Evolutionary conservation across 2,888 invertebrate genomes (phyloP), one percentile per base, ranked within the genome.

Genomic region (Neuroscelio doddi): DNA sequence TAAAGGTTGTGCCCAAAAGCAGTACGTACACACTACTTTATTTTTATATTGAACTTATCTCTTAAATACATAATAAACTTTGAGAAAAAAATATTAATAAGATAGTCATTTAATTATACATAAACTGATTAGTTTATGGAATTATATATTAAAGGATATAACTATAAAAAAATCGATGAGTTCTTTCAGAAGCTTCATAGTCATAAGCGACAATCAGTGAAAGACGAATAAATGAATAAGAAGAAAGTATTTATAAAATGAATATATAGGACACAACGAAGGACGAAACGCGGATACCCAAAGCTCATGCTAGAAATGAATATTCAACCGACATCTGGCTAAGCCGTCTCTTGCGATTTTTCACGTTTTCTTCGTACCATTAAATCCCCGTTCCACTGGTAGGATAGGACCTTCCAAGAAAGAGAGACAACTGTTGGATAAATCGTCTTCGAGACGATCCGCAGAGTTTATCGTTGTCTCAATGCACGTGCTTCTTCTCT

Each of bases 321-420:
- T 38, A 41, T 39, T 34, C 46, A 45, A 27, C 41, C 21, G 32
- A 39, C 30, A 51, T 51, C 51, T 41, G 17, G 41, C 51, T 51
- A 29, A 30, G 27, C 27, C 36, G 32, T 36, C 29, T 26, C 44
- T 38, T 16, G 21, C 45, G 39, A 45, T 55, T 38, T 46, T 55
- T 55, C 55, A 55, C 41, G 38, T 59, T 53, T 42, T 38, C 41
- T 32, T 47, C 27, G 47, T 38, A 5, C 44, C 53, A 49, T 58
- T 58, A 58, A 58, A 51, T 51, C 26, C 45, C 49, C 36, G n/a
- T 55, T 29, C 30, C 44, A 27, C 7, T 9, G 14, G 15, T 12
- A 44, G 44, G 15, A 44, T 27, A 44, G 44, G 27, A 44, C 8
- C 44, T 9, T 27, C 29, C 12, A 15, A 29, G 44, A 16, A 27